A percentile compares a stretch with the other conserved stretches of the same genome.
Evolutionary conservation across 2,888 invertebrate species (phyloP).

Genomic region (Xanthorhoe spadicearia): DNA sequence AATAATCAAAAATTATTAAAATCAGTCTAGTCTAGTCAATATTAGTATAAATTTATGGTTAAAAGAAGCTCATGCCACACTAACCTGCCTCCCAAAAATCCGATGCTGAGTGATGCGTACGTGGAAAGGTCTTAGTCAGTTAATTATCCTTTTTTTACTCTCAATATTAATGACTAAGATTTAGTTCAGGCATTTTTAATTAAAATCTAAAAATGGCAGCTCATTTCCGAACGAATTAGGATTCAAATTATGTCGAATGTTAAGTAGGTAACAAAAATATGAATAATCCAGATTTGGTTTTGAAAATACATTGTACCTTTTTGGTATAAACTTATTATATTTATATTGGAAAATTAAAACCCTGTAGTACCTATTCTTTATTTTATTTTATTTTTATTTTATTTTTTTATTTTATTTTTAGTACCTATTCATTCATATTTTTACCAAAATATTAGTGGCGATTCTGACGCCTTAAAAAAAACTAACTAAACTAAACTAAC

Average conservation of each 20-base stretch:
- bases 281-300: not conserved
- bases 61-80: constrained; percentile 45
- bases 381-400: too few species aligned
- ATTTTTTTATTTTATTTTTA: too few species aligned
- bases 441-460: too few species aligned
- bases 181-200: constrained; percentile 41
- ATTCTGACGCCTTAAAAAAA: too few species aligned
- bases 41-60: not conserved
- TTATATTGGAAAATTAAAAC: too few species aligned
- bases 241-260: constrained; percentile 15
- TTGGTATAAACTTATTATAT: not conserved
- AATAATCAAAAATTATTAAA: too few species aligned
- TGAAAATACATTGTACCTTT: not conserved
- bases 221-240: constrained; percentile 20
- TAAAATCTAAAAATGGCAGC: constrained; percentile 38
- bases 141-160: constrained; percentile 66
- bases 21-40: too few species aligned
- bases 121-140: constrained; percentile 66
- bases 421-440: too few species aligned
- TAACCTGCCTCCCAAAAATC: constrained; percentile 39
- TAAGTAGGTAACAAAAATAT: constrained; percentile 5
- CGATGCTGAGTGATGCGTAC: constrained; percentile 57
- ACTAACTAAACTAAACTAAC: too few species aligned
- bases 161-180: constrained; percentile 43
- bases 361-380: too few species aligned